Evolutionary conservation across 1,140 invertebrate species (phyloP).

Genomic region (Conus betulinus): DNA sequence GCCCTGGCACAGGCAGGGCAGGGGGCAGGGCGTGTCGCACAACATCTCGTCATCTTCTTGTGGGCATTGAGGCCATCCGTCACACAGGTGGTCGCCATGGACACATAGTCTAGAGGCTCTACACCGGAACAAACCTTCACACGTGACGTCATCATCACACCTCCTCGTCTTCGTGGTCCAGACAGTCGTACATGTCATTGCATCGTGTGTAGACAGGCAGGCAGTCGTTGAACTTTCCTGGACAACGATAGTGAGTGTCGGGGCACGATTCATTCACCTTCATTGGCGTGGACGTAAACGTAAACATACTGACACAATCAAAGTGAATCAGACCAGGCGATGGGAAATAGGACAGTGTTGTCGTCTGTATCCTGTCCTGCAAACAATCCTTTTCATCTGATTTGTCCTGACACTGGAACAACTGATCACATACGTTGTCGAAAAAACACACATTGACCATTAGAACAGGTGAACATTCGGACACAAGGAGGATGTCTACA

Average conservation of each 20-base stretch:
- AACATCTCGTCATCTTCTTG: slow-evolving; percentile 10
- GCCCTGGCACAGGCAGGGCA: not conserved
- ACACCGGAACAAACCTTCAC: slow-evolving; percentile 4
- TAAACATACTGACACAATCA: not conserved
- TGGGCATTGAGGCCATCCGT: slow-evolving; percentile 10
- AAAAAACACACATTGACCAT: not conserved
- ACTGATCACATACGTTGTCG: not conserved
- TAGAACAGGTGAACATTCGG: not conserved
- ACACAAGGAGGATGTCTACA: not conserved
- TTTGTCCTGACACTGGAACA: not conserved
- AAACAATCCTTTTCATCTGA: not conserved
- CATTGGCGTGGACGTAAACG: no score
- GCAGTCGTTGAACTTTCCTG: not conserved
- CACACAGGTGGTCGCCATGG: slow-evolving; percentile 21
- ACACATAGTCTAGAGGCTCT: not conserved
- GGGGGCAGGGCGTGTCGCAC: not conserved
- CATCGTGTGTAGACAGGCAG: slow-evolving; percentile 7
- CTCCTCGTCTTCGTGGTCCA: not conserved
- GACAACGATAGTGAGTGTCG: not conserved
- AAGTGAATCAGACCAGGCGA: not conserved
- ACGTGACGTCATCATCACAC: not conserved
- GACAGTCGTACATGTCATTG: slow-evolving; percentile 1
- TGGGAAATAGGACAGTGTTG: not conserved
- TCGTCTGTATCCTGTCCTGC: not conserved
- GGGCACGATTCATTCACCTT: not conserved